Percentiles rank a stretch among this genome's conserved stretches.
Conservation (phyloP, 2,797 vertebrate species). For the Gobionotothen gibberifrons region DNA sequence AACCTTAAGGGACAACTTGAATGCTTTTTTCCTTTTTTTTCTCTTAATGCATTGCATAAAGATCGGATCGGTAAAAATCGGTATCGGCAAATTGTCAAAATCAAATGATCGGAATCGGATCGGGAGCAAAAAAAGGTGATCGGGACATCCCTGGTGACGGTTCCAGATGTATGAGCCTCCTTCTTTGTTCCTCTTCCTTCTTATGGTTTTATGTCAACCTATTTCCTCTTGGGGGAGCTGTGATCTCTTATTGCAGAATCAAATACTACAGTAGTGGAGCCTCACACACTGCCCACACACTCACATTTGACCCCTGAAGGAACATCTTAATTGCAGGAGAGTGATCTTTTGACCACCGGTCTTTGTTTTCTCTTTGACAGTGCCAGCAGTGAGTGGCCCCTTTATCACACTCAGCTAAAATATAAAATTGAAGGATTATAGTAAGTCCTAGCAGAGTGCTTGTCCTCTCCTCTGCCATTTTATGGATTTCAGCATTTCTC, state of each 20-base stretch:
- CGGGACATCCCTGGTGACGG: too few species aligned
- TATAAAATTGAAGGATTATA: constrained; percentile 77
- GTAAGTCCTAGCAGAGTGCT: constrained; percentile 58
- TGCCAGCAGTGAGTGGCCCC: constrained; percentile 46
- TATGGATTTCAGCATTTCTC: constrained; percentile 46
- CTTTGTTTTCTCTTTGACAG: constrained; percentile 59
- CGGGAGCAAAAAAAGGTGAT: too few species aligned
- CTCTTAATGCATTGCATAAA: too few species aligned
- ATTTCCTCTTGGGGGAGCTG: constrained; percentile 64
- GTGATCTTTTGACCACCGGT: constrained; percentile 64
- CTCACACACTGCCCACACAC: constrained; percentile 28
- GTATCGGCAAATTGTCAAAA: too few species aligned
- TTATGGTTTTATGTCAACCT: constrained; percentile 32
- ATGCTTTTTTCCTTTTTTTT: too few species aligned
- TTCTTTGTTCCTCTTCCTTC: constrained; percentile 36
- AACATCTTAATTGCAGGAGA: constrained; percentile 70
- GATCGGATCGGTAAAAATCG: too few species aligned
- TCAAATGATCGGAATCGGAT: too few species aligned
- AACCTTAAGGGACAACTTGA: too few species aligned
- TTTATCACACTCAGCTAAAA: constrained; percentile 58
- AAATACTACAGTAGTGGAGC: constrained; percentile 2
- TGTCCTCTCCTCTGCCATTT: constrained; percentile 49
- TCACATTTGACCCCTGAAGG: constrained; percentile 62
- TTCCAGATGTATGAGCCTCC: constrained; percentile 6
- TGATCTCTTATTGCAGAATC: constrained; percentile 48